Percentiles rank a stretch among this genome's conserved stretches.
These are phyloP conservation scores for Drosophila yakuba DNA, from an alignment of 1,140 invertebrate species.

Conservation along the genomic window DNA sequence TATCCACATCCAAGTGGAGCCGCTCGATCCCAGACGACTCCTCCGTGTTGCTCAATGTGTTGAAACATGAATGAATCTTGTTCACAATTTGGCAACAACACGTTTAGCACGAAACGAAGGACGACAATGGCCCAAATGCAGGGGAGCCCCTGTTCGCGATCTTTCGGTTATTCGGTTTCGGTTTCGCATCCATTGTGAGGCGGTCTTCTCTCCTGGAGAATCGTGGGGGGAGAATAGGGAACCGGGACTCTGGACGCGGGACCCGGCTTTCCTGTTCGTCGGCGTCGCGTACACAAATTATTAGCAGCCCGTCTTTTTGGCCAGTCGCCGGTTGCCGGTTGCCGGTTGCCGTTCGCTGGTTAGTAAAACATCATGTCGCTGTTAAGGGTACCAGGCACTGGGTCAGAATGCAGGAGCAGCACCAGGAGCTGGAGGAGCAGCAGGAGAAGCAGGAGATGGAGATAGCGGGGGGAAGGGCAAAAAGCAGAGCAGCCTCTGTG, in stretches of 20 bases:
- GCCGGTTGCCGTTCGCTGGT: conserved; percentile 62
- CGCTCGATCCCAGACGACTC: neutral
- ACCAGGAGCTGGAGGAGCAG: neutral
- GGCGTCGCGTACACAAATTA: conserved; percentile 76
- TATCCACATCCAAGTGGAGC: neutral
- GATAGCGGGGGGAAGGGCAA: neutral
- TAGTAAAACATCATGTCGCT: conserved; percentile 81
- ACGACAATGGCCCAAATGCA: conserved; percentile 63
- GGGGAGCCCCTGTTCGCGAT: neutral
- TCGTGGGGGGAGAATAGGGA: neutral
- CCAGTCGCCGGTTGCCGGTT: conserved; percentile 21
- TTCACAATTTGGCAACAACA: conserved; percentile 83
- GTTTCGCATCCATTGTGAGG: conserved; percentile 36
- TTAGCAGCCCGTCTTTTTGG: conserved; percentile 58
- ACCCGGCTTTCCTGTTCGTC: conserved; percentile 28
- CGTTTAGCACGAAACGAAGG: conserved; percentile 81
- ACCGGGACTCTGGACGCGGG: neutral
- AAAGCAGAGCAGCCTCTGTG: conserved; percentile 65
- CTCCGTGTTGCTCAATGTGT: conserved; percentile 77
- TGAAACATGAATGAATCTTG: conserved; percentile 83
- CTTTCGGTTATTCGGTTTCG: conserved; percentile 8
- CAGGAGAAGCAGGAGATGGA: neutral
- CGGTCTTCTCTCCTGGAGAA: conserved; percentile 11
- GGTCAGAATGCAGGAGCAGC: conserved; percentile 15
- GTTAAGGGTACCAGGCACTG: conserved; percentile 72